phyloP scores from a whole-genome alignment of 2,888 invertebrate genomes.

The Chirona hameri region DNA sequence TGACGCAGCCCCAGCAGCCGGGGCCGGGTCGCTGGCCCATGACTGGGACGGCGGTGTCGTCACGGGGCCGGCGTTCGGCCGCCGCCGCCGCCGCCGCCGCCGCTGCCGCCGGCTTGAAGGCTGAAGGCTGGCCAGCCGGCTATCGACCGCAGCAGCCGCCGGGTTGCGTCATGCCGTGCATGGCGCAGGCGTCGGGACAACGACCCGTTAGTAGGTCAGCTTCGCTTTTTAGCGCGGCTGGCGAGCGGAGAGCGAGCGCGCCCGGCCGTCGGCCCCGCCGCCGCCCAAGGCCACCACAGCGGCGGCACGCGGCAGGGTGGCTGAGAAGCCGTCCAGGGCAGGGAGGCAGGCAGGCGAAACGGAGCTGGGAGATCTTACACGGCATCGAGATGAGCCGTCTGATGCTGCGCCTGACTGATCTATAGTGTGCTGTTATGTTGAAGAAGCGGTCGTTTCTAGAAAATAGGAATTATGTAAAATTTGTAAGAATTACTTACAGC shows the following conservation, averaged over 20 bases:
- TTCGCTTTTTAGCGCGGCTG: constrained; percentile 1
- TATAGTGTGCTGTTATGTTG: no score
- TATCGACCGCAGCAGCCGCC: no score
- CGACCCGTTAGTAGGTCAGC: constrained; percentile 1
- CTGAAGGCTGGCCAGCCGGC: neutral
- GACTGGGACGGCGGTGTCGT: neutral
- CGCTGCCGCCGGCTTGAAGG: neutral
- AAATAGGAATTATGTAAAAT: no score
- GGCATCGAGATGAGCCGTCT: no score
- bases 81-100: neutral
- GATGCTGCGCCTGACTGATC: no score
- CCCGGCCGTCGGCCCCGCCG: neutral
- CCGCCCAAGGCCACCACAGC: neutral
- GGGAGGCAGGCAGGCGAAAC: neutral
- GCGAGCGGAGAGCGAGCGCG: neutral
- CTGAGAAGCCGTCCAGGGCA: neutral
- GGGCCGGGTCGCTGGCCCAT: neutral
- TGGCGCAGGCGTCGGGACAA: neutral
- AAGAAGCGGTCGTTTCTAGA: no score
- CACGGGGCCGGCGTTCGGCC: neutral
- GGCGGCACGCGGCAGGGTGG: neutral
- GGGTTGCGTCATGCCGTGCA: constrained; percentile 8
- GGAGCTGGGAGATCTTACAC: no score
- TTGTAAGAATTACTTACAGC: no score
- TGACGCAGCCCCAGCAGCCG: neutral